Evolutionary conservation across 2,888 invertebrate species (phyloP).

Genomic region (Sympetrum striolatum): DNA sequence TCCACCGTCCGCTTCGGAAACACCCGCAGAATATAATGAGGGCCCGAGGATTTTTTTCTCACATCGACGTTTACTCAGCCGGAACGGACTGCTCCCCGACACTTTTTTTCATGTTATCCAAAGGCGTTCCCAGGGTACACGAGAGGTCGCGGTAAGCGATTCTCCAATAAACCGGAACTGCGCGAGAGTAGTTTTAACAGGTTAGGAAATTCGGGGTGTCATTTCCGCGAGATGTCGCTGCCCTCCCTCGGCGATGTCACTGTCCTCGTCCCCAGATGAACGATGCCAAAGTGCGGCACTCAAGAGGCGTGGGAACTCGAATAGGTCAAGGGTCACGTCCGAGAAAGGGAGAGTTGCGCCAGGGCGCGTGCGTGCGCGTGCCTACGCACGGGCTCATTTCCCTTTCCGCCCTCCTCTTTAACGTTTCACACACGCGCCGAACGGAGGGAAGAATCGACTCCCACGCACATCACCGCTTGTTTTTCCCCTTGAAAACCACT

Average conservation of each 20-base stretch:
- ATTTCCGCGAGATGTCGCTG: not conserved
- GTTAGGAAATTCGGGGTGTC: not conserved
- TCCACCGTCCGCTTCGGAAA: not conserved
- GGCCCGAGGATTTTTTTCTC: not conserved
- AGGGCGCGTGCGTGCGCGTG: constrained; percentile 10
- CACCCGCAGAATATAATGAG: not conserved
- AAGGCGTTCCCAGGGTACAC: not conserved
- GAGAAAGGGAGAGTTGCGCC: not conserved
- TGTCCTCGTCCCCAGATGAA: too few relatives aligned
- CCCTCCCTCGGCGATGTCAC: too few relatives aligned
- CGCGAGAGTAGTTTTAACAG: not conserved
- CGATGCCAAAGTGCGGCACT: not conserved
- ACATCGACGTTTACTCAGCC: not conserved
- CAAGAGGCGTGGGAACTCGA: not conserved
- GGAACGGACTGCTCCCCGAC: not conserved
- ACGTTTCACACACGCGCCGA: not conserved
- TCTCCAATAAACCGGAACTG: not conserved
- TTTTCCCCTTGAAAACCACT: not conserved
- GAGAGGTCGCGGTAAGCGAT: not conserved
- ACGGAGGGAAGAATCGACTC: not conserved
- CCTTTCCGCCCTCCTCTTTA: not conserved
- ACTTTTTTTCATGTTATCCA: not conserved
- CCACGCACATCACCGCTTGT: not conserved
- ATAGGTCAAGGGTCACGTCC: constrained; percentile 29
- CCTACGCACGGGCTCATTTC: not conserved